Evolutionary conservation across 2,888 invertebrate genomes (phyloP).

Genomic region (Phalera bucephala): DNA sequence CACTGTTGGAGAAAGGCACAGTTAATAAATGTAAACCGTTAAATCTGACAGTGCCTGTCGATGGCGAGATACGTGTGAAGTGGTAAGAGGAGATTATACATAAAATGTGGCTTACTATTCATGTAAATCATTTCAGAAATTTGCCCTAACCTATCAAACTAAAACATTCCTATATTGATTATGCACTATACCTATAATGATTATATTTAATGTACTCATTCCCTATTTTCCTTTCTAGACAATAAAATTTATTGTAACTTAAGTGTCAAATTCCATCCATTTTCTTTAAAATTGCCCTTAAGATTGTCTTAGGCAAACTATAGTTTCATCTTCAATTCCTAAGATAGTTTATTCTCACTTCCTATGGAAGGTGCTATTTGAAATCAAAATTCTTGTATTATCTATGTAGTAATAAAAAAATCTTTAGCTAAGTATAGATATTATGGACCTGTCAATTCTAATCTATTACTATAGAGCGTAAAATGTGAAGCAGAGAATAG

Average conservation of each 20-base stretch:
- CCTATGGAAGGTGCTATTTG: constrained; percentile 60
- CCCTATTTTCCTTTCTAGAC: constrained; percentile 39
- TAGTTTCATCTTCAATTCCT: constrained; percentile 1
- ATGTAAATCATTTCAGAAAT: too few species aligned
- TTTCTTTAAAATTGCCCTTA: constrained; percentile 19
- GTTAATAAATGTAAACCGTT: too few species aligned
- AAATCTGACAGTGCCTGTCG: too few species aligned
- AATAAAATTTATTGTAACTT: constrained; percentile 49
- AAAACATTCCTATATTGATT: constrained; percentile 5
- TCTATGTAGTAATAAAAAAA: neutral
- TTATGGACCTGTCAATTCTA: constrained; percentile 17
- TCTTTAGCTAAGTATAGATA: constrained; percentile 1
- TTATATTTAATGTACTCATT: neutral
- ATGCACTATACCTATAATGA: too few species aligned
- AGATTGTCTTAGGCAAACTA: constrained; percentile 1
- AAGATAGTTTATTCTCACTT: constrained; percentile 36
- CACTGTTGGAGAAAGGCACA: too few species aligned
- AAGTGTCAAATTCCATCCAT: constrained; percentile 57
- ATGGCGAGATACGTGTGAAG: too few species aligned
- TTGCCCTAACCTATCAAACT: too few species aligned
- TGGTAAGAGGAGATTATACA: too few species aligned
- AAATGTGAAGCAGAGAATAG: constrained; percentile 15
- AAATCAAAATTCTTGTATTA: constrained; percentile 20
- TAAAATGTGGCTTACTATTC: too few species aligned
- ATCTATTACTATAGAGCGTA: constrained; percentile 7